Base-by-base conservation (phyloP, 1,140 invertebrate species). In the Globodera ellingtonae region DNA sequence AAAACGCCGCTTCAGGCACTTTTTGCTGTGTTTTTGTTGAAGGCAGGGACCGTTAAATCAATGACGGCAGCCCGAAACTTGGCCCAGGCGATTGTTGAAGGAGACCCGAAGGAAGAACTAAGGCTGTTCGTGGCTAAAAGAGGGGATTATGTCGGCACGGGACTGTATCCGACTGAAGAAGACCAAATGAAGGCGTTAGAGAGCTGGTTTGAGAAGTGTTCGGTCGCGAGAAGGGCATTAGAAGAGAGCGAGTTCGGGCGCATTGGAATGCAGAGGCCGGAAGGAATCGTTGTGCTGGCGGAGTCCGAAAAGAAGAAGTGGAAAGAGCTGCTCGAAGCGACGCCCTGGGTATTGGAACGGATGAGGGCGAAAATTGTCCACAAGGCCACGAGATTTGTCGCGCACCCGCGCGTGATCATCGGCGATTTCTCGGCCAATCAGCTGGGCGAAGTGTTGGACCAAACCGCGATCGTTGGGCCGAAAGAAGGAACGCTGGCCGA, bases 261-360 rank as follows among this genome's bases (percentile, higher is more conserved):
- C 10, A 67, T 76, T 3, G 48, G 35, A 1, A 59, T 56, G 18
- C 1, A 56, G 4, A 0, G 3, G 0, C 74, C 74, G 13, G n/a
- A 24, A 4, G 66, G 18, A 7, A 18, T 76, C 10, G 7, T 46
- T 0, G 1, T 9, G 0, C 6, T 35, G 66, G 18, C 59, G 10
- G 59, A 65, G 15, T 21, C 66, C 4, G 74, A 76, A 18, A 62
- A 76, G 52, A 76, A 76, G 66, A 48, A n/a, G n/a, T 76, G 74
- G 74, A 13, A 67, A 10, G 59, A 65, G 9, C 8, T 66, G 74
- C 24, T 76, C 10, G 15, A 66, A 5, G 24, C 24, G 24, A 13
- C 50, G n/a, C 8, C n/a, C 4, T 59, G 48, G 74, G 47, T 56
- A 4, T 4, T 76, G 15, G 74, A 76, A 66, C n/a, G 18, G 8